Evolutionary conservation across 2,113 vertebrate species (phyloP).

Genomic region (Aldabrachelys gigantea): DNA sequence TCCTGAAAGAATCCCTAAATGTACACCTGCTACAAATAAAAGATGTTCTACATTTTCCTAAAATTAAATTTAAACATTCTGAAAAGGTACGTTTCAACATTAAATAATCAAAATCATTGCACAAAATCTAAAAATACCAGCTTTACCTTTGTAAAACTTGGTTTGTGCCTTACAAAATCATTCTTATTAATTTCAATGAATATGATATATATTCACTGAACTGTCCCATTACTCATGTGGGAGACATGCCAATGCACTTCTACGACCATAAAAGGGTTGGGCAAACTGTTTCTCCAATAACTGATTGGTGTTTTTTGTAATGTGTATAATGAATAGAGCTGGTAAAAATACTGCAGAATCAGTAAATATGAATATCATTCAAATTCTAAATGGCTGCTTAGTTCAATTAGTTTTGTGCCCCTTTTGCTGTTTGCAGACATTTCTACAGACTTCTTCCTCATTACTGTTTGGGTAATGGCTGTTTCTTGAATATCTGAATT

Average conservation of each 20-base stretch:
- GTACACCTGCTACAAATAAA: neutral
- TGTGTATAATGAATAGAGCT: neutral
- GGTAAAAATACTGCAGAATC: constrained; percentile 2
- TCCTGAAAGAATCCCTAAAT: neutral
- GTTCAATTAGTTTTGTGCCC: neutral
- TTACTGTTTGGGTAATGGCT: constrained; percentile 38
- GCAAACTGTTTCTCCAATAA: neutral
- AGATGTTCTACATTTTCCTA: neutral
- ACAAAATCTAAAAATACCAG: neutral
- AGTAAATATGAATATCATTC: constrained; percentile 7
- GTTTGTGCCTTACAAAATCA: neutral
- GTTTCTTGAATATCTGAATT: constrained; percentile 23
- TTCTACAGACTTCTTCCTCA: constrained; percentile 42
- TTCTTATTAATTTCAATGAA: neutral
- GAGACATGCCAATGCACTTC: neutral
- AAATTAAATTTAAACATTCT: neutral
- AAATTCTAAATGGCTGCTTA: constrained; percentile 6
- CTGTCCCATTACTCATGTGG: neutral
- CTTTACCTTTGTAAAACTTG: neutral
- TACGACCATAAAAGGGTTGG: neutral
- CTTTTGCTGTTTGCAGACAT: constrained; percentile 32
- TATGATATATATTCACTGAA: neutral
- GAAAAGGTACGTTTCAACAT: neutral
- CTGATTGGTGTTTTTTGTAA: neutral
- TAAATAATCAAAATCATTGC: neutral